Evolutionary conservation across 2,888 invertebrate species (phyloP).

Genomic region (Trachelus troglodyta): DNA sequence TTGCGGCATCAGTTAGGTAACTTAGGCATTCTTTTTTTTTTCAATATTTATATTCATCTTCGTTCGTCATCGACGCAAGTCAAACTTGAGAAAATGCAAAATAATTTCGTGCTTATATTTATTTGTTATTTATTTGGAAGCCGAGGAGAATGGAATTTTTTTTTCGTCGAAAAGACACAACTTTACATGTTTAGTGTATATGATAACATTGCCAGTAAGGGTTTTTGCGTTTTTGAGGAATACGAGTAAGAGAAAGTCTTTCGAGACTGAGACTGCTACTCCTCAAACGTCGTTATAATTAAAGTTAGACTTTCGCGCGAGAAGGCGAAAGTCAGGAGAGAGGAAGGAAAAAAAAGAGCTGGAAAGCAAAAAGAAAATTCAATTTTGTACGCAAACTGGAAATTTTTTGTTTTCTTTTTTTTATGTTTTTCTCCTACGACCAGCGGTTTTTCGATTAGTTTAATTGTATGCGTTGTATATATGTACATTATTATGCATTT

Average conservation of each 20-base stretch:
- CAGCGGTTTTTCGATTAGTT: conserved; percentile 37
- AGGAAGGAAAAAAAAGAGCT: not conserved
- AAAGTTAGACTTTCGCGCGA: not conserved
- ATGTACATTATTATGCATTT: conserved; percentile 63
- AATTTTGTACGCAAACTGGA: conserved; percentile 16
- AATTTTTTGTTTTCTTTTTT: conserved; percentile 25
- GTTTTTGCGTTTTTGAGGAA: not conserved
- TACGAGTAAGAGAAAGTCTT: not conserved
- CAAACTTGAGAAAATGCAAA: not conserved
- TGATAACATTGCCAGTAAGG: not conserved
- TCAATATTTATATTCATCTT: not conserved
- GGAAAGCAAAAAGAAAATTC: conserved; percentile 12
- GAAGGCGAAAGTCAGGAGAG: not conserved
- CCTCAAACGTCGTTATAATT: not conserved
- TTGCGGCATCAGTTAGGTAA: not conserved
- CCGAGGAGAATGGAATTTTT: not conserved
- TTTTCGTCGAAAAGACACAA: not conserved
- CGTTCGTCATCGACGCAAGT: not conserved
- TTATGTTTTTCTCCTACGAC: conserved; percentile 9
- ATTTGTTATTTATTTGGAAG: not conserved
- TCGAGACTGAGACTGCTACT: not conserved
- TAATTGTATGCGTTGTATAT: conserved; percentile 62
- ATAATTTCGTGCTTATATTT: not conserved
- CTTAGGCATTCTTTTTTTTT: not conserved
- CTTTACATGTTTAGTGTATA: not conserved